Percentiles rank a stretch among this genome's conserved stretches.
phyloP scores from a whole-genome alignment of 2,888 invertebrate genomes.

The Hoplodrina ambigua region DNA sequence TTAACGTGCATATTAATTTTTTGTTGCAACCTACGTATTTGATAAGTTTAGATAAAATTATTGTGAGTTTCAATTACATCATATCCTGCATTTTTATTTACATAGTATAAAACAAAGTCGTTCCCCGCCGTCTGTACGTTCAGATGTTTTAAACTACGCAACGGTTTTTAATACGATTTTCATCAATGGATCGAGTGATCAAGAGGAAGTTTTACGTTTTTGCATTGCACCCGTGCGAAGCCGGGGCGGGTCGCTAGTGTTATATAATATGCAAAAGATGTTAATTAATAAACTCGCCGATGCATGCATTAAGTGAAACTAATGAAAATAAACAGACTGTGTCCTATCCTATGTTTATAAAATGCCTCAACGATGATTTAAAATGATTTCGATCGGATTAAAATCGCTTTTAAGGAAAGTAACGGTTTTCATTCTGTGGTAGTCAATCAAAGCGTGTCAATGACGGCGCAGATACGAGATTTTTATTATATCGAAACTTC shows the following conservation, averaged over 20 bases:
- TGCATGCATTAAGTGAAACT: not conserved
- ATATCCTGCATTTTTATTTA: not conserved
- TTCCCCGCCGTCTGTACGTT: too few species aligned
- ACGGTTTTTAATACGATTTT: too few species aligned
- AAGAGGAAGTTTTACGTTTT: too few species aligned
- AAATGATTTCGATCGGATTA: not conserved
- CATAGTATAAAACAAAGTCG: too few species aligned
- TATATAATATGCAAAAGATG: not conserved
- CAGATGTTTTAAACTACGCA: too few species aligned
- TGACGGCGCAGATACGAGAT: not conserved
- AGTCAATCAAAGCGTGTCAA: not conserved
- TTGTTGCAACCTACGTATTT: not conserved
- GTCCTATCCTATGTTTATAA: not conserved
- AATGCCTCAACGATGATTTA: not conserved
- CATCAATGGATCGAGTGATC: too few species aligned
- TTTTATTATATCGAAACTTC: too few species aligned
- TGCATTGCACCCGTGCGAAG: too few species aligned
- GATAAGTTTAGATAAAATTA: not conserved
- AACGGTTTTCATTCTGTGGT: too few species aligned
- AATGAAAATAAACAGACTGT: not conserved
- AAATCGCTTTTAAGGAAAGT: not conserved
- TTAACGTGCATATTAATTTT: slow-evolving; percentile 11
- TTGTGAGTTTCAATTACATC: not conserved
- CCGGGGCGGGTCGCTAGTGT: too few species aligned
- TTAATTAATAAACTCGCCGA: not conserved